phyloP scores from a whole-genome alignment of 2,888 invertebrate species.

The Tetragnatha montana region DNA sequence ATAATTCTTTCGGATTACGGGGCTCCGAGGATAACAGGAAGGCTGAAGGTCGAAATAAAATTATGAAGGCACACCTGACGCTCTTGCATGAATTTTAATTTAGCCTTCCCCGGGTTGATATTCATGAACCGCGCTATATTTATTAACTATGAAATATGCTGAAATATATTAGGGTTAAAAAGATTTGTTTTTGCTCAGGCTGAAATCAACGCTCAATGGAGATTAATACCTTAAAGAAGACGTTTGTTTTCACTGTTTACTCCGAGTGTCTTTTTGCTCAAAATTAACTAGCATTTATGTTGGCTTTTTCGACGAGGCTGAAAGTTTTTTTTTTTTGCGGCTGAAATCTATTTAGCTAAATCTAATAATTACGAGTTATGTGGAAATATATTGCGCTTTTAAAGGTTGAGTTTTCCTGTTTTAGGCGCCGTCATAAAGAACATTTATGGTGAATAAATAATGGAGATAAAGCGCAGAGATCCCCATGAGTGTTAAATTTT shows the following conservation, averaged over 20 bases:
- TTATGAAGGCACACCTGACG: slow-evolving; percentile 63
- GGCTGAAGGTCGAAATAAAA: slow-evolving; percentile 56
- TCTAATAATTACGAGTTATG: background rate
- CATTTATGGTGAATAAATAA: too few species aligned
- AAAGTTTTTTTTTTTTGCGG: background rate
- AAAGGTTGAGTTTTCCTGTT: background rate
- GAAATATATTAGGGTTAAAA: slow-evolving; percentile 29
- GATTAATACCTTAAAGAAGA: background rate
- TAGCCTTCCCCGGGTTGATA: slow-evolving; percentile 36
- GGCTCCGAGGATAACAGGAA: slow-evolving; percentile 48
- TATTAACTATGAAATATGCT: slow-evolving; percentile 26
- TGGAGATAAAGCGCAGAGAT: too few species aligned
- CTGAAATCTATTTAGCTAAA: background rate
- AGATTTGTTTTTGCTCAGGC: background rate
- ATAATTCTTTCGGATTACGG: slow-evolving; percentile 65
- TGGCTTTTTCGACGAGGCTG: background rate
- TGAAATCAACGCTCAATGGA: background rate
- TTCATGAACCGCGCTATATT: slow-evolving; percentile 51
- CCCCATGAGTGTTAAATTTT: too few species aligned
- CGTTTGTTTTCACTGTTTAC: background rate
- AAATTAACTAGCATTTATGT: background rate
- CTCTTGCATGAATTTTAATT: slow-evolving; percentile 65
- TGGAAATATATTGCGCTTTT: background rate
- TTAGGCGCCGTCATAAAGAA: too few species aligned
- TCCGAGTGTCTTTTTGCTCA: background rate